phyloP scores from a whole-genome alignment of 2,888 invertebrate genomes.

The Flabesymbios commensalis region DNA sequence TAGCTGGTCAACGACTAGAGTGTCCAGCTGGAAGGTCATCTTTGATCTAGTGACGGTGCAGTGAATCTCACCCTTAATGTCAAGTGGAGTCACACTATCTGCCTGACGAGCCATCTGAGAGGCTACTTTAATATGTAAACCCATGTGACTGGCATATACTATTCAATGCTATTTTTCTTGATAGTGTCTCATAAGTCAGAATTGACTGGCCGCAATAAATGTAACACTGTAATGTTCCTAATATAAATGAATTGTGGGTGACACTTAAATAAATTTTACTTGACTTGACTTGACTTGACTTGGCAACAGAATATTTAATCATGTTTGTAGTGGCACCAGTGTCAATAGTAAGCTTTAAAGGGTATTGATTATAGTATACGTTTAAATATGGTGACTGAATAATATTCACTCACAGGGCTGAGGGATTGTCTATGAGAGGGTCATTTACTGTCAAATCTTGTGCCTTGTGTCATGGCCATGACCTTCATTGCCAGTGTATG shows the following conservation, averaged over 20 bases:
- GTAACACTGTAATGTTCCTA: too few species aligned
- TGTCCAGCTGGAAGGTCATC: background rate
- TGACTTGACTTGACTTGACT: too few species aligned
- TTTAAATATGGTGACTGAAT: background rate
- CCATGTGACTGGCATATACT: background rate
- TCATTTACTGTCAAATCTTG: background rate
- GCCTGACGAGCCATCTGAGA: background rate
- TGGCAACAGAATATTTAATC: background rate
- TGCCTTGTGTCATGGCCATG: background rate
- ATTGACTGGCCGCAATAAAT: too few species aligned
- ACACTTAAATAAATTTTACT: too few species aligned
- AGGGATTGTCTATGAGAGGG: background rate
- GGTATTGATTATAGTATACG: background rate
- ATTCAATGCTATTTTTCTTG: too few species aligned
- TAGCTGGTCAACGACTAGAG: background rate
- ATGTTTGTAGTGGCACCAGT: slow-evolving; percentile 1
- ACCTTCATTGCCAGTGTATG: too few species aligned
- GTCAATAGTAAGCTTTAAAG: background rate
- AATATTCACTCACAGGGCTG: background rate
- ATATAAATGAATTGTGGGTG: too few species aligned
- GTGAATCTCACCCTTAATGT: background rate
- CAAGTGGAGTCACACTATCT: background rate
- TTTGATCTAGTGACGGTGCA: background rate
- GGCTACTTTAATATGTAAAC: background rate
- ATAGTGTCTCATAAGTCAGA: too few species aligned